Percentiles rank a stretch among this genome's conserved stretches.
Conservation (phyloP, 1,140 invertebrate genomes). For the Bathynomus jamesi region DNA sequence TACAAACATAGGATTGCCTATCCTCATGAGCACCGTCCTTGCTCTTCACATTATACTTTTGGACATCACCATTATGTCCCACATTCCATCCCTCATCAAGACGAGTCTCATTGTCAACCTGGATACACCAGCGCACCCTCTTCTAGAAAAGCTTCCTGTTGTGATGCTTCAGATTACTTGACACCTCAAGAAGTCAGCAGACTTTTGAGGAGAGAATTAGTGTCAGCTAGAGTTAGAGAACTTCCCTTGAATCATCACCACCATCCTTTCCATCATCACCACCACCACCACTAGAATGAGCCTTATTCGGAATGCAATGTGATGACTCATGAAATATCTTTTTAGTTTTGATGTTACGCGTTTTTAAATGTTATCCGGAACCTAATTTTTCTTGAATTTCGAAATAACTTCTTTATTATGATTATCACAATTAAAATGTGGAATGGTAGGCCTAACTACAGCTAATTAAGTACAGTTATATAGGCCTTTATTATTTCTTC, state of each 20-base stretch:
- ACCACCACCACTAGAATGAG: background rate
- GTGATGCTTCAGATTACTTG: slow-evolving; percentile 31
- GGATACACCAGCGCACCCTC: slow-evolving; percentile 20
- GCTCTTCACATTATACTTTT: slow-evolving; percentile 1
- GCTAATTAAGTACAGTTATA: no score
- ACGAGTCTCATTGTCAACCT: background rate
- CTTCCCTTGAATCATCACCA: background rate
- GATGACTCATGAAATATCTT: no score
- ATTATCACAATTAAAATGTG: no score
- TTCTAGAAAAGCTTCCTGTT: slow-evolving; percentile 32
- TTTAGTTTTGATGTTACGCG: no score
- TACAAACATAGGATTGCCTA: background rate
- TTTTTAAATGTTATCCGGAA: no score
- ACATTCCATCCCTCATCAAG: slow-evolving; percentile 13
- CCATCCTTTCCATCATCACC: background rate
- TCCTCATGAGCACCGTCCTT: slow-evolving; percentile 5
- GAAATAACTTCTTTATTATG: no score
- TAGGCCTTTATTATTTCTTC: no score
- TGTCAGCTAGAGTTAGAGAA: background rate
- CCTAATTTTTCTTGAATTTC: no score
- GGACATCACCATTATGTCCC: background rate
- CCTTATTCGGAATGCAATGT: no score
- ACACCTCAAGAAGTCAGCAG: slow-evolving; percentile 35
- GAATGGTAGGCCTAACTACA: no score
- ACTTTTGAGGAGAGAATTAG: slow-evolving; percentile 28